Conservation (phyloP, 2,888 invertebrate genomes). For the Pharmacophagus antenor region DNA sequence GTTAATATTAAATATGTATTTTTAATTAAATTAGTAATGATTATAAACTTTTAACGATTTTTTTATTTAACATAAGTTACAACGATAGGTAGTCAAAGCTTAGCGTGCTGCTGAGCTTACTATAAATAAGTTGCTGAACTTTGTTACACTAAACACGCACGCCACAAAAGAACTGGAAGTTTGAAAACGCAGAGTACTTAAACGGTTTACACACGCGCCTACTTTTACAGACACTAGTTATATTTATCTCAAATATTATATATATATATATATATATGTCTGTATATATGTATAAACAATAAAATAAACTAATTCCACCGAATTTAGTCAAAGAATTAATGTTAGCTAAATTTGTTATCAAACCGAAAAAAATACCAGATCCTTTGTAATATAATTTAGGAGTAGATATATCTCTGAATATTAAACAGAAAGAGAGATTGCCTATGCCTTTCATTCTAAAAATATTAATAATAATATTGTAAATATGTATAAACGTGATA, state of each 20-base stretch:
- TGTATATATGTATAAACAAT: no score
- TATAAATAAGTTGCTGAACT: constrained; percentile 2
- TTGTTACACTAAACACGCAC: constrained; percentile 16
- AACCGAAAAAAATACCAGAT: no score
- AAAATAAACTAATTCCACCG: no score
- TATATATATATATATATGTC: no score
- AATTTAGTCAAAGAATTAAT: no score
- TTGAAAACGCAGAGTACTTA: constrained; percentile 1
- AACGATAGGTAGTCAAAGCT: background rate
- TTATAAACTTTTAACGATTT: background rate
- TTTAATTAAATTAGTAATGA: background rate
- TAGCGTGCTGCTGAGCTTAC: constrained; percentile 2
- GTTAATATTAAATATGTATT: background rate
- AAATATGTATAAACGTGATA: background rate
- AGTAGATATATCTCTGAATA: no score
- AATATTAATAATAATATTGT: background rate
- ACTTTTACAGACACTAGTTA: background rate
- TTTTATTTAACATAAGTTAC: background rate
- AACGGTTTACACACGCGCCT: constrained; percentile 27
- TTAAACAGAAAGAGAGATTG: no score
- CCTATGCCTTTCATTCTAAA: no score
- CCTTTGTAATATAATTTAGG: no score
- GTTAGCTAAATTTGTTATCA: no score
- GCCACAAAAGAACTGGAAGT: constrained; percentile 3
- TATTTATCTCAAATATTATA: no score